Conservation (phyloP, 2,113 vertebrate genomes). For the Nothobranchius furzeri region DNA sequence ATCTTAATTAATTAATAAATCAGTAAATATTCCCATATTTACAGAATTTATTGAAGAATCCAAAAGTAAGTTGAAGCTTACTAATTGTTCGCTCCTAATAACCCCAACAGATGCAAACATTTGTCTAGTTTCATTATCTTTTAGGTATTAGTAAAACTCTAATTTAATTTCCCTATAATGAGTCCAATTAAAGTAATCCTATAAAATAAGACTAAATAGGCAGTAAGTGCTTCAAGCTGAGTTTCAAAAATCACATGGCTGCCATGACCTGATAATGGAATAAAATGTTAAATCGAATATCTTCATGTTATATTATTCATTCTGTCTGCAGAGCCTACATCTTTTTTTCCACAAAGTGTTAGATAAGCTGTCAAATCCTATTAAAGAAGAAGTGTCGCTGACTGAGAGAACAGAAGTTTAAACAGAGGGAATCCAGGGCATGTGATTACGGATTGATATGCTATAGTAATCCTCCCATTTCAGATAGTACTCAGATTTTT, state of each 20-base stretch:
- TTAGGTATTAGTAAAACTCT: conserved; percentile 22
- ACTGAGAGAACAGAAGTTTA: conserved; percentile 48
- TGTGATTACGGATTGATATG: conserved; percentile 52
- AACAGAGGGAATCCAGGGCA: conserved; percentile 42
- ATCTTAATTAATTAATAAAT: no score
- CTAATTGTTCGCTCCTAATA: no score
- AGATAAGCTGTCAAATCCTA: conserved; percentile 66
- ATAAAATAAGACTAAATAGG: conserved; percentile 42
- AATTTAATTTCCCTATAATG: conserved; percentile 38
- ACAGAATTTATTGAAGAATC: no score
- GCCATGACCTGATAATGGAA: conserved; percentile 48
- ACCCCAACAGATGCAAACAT: no score
- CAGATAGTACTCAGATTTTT: conserved; percentile 41
- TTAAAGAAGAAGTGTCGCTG: conserved; percentile 47
- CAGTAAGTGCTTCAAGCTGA: conserved; percentile 38
- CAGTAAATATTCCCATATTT: no score
- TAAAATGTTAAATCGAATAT: conserved; percentile 45
- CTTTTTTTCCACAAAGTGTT: conserved; percentile 43
- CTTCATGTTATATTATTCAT: conserved; percentile 53
- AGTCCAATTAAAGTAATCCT: conserved; percentile 60
- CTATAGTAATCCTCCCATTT: conserved; percentile 31
- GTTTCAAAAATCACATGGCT: conserved; percentile 31
- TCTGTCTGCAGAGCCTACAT: conserved; percentile 38
- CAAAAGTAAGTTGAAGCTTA: no score
- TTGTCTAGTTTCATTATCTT: conserved; percentile 26